phyloP scores from a whole-genome alignment of 2,113 vertebrate species.

The Zosterops hypoxanthus region DNA sequence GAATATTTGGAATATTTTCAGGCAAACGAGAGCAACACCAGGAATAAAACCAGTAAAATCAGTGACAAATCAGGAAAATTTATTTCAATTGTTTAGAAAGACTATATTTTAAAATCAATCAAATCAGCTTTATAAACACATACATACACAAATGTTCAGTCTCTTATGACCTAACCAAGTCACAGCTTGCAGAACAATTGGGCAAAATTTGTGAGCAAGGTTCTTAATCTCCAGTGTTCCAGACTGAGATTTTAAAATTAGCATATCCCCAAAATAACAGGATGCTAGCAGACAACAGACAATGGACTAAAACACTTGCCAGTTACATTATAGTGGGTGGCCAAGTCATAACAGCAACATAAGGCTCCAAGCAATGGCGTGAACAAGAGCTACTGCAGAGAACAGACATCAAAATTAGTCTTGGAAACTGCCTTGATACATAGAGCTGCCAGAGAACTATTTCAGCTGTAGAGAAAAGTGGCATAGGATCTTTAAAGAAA shows the following conservation, averaged over 20 bases:
- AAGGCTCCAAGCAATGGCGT: not conserved
- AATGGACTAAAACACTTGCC: slow-evolving; percentile 6
- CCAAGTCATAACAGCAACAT: not conserved
- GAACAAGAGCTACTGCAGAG: not conserved
- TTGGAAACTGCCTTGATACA: not conserved
- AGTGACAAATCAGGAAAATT: not conserved
- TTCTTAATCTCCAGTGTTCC: not conserved
- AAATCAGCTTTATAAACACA: not conserved
- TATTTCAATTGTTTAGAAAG: not conserved
- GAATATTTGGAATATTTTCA: not conserved
- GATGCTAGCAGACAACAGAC: not conserved
- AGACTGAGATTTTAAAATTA: not conserved
- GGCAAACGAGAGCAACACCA: not conserved
- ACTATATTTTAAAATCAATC: not conserved
- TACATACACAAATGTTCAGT: not conserved
- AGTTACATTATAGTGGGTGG: not conserved
- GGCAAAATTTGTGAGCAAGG: not conserved
- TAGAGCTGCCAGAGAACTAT: not conserved
- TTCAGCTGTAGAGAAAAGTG: not conserved
- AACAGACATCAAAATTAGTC: not conserved
- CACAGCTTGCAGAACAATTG: not conserved
- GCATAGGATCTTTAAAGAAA: not conserved
- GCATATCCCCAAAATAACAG: not conserved
- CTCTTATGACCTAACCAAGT: not conserved
- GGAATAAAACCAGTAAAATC: not conserved